Percentiles rank a stretch among this genome's conserved stretches.
These are phyloP conservation scores for Semotilus atromaculatus DNA, from an alignment of 2,797 vertebrate genomes.

Conservation along the genomic window DNA sequence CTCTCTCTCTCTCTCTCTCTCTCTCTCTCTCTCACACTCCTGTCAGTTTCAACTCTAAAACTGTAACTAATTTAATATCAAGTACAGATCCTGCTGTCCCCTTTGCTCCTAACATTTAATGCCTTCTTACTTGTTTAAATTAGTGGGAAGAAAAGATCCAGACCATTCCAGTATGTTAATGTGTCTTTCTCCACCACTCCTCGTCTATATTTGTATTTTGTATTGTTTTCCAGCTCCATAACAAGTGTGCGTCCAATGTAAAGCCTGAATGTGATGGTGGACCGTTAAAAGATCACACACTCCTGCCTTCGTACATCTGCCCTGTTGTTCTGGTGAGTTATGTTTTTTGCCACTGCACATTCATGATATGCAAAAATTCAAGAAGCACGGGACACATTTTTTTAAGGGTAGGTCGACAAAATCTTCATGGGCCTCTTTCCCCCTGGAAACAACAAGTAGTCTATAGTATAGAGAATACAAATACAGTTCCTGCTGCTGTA, in stretches of 20 bases:
- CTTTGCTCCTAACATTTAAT: background rate
- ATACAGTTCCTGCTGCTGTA: background rate
- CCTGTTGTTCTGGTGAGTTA: constrained; percentile 87
- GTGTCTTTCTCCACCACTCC: constrained; percentile 18
- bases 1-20: no score
- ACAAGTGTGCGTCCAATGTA: constrained; percentile 89
- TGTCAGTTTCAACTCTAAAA: constrained; percentile 9
- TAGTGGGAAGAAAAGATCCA: background rate
- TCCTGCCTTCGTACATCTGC: constrained; percentile 91
- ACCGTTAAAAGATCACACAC: constrained; percentile 87
- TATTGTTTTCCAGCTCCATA: constrained; percentile 85
- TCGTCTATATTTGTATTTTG: constrained; percentile 7
- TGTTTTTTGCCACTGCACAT: background rate
- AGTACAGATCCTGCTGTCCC: background rate
- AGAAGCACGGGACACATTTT: no score
- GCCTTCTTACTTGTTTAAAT: background rate
- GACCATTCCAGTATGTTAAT: background rate
- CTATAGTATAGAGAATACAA: background rate
- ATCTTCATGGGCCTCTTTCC: background rate
- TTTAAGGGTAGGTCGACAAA: background rate
- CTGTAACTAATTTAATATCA: background rate
- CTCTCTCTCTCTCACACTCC: no score
- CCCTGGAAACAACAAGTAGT: background rate
- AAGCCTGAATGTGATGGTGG: constrained; percentile 91
- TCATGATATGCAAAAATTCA: constrained; percentile 3